Percentiles rank a stretch among this genome's conserved stretches.
Conservation (phyloP, 1,140 invertebrate genomes). For the Drosophila chauvacae region DNA sequence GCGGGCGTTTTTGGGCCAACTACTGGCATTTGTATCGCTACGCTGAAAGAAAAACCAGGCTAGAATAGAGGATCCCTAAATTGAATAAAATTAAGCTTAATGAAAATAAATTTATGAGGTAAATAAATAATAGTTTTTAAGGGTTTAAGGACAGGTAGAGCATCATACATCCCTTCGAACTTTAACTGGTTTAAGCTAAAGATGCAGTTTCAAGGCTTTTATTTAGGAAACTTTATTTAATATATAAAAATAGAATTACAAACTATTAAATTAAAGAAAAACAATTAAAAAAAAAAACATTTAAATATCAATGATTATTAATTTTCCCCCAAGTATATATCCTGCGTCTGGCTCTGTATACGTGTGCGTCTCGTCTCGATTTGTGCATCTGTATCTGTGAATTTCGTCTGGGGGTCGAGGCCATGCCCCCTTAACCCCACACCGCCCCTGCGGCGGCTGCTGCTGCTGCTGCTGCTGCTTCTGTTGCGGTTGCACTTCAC, state of each 20-base stretch:
- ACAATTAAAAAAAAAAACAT: too few relatives aligned
- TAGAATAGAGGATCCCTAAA: neutral
- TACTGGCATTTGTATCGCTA: conserved; percentile 22
- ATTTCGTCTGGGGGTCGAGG: conserved; percentile 36
- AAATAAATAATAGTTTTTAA: neutral
- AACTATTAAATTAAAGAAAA: too few relatives aligned
- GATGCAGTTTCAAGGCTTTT: neutral
- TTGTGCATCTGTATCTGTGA: conserved; percentile 11
- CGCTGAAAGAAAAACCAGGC: neutral
- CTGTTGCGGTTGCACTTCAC: conserved; percentile 62
- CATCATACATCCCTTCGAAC: too few relatives aligned
- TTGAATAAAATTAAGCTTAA: neutral
- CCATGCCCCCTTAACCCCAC: neutral
- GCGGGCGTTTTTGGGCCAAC: conserved; percentile 48
- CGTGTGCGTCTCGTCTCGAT: neutral
- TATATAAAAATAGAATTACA: neutral
- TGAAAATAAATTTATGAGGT: neutral
- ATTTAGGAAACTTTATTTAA: neutral
- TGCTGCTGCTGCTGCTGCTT: conserved; percentile 15
- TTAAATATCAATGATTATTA: too few relatives aligned
- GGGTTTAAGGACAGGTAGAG: too few relatives aligned
- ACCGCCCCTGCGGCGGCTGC: conserved; percentile 18
- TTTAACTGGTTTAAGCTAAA: neutral
- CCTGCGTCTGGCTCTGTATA: neutral
- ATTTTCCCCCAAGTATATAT: neutral